Conservation (phyloP, 2,888 invertebrate genomes). For the Erebia palarica region DNA sequence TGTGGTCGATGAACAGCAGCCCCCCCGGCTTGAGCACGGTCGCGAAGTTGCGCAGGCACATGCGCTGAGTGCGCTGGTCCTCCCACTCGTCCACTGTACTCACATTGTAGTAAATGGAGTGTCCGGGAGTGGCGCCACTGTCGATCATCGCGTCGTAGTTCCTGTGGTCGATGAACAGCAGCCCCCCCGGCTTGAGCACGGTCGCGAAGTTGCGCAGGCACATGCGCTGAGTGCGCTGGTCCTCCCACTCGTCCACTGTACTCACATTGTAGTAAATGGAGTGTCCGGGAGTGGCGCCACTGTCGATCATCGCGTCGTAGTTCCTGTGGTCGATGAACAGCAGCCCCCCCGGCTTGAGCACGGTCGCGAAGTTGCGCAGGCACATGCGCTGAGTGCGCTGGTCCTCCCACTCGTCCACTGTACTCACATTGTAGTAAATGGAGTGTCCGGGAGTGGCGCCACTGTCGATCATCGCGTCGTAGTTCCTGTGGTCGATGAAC, state of each 20-base stretch:
- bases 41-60: conserved; percentile 90
- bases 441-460: conserved; percentile 91
- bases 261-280: conserved; percentile 95
- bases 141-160: conserved; percentile 93
- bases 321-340: conserved; percentile 94
- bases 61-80: conserved; percentile 90
- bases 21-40: conserved; percentile 93
- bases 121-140: conserved; percentile 89
- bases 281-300: conserved; percentile 90
- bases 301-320: conserved; percentile 90
- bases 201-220: conserved; percentile 91
- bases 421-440: conserved; percentile 94
- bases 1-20: conserved; percentile 92
- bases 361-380: conserved; percentile 89
- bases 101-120: conserved; percentile 94
- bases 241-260: conserved; percentile 90
- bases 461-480: conserved; percentile 89
- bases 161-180: conserved; percentile 93
- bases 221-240: conserved; percentile 90
- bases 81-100: conserved; percentile 90
- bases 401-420: conserved; percentile 90
- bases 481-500: conserved; percentile 94
- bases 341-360: conserved; percentile 92
- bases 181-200: conserved; percentile 92
- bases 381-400: conserved; percentile 91